These are phyloP conservation scores for Mamestra brassicae DNA, from an alignment of 2,888 invertebrate species.

Conservation along the genomic window DNA sequence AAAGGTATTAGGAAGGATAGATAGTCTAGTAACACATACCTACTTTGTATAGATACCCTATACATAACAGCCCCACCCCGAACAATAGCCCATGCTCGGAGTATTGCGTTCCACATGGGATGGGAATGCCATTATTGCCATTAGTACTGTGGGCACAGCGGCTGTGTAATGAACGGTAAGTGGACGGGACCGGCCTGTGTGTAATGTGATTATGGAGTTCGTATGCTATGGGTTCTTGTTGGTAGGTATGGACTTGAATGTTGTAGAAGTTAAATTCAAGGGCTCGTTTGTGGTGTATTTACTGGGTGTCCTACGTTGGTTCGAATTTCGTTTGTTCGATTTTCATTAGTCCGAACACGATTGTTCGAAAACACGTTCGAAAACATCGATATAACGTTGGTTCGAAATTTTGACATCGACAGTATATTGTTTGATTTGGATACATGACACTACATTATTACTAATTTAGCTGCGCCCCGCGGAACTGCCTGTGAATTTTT, in stretches of 20 bases:
- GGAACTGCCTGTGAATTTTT: no score
- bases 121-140: constrained; percentile 58
- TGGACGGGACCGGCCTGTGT: constrained; percentile 37
- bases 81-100: constrained; percentile 20
- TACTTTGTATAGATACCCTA: neutral
- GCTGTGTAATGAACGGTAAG: constrained; percentile 49
- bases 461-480: no score
- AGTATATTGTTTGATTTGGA: no score
- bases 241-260: neutral
- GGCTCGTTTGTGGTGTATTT: no score
- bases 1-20: no score
- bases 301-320: no score
- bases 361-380: no score
- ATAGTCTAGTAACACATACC: neutral
- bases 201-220: constrained; percentile 47
- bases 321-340: no score
- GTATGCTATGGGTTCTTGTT: neutral
- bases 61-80: constrained; percentile 17
- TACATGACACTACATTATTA: no score
- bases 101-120: constrained; percentile 35
- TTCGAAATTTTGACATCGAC: no score
- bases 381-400: no score
- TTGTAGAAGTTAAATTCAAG: neutral
- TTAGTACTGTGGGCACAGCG: constrained; percentile 50
- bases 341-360: no score